Percentiles rank a stretch among this genome's conserved stretches.
These are phyloP conservation scores for Dipodomys ordii DNA, from an alignment of 2,113 vertebrate genomes.

Conservation along the genomic window DNA sequence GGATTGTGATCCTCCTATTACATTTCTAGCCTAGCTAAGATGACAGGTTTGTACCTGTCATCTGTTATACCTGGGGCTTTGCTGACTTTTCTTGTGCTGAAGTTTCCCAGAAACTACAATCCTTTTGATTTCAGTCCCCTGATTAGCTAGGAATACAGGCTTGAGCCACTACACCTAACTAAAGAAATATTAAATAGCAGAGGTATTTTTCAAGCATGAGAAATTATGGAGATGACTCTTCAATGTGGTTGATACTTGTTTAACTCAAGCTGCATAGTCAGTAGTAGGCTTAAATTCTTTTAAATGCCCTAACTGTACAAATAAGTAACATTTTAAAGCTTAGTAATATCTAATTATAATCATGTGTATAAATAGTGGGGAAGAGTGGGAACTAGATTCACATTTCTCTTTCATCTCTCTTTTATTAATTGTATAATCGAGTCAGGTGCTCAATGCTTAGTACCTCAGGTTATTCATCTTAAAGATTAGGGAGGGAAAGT, in stretches of 20 bases:
- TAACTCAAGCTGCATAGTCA: not conserved
- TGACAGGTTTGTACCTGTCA: too few species aligned
- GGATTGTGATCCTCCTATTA: too few species aligned
- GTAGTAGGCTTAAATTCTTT: not conserved
- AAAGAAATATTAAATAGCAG: not conserved
- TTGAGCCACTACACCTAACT: too few species aligned
- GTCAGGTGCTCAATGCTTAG: not conserved
- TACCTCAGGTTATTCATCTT: not conserved
- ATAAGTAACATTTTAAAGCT: not conserved
- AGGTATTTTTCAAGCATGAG: not conserved
- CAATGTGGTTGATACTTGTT: not conserved
- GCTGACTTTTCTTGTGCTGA: too few species aligned
- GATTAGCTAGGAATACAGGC: too few species aligned
- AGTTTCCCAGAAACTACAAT: too few species aligned
- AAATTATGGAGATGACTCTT: not conserved
- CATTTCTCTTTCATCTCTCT: not conserved
- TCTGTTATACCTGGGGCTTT: too few species aligned
- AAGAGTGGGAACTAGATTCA: not conserved
- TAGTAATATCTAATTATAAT: not conserved
- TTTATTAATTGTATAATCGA: not conserved
- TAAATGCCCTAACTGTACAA: not conserved
- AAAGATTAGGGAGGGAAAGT: not conserved
- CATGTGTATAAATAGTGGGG: not conserved
- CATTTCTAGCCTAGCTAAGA: too few species aligned
- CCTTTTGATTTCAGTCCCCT: too few species aligned